A percentile compares a stretch with the other conserved stretches of the same genome.
Conservation (phyloP, 2,113 vertebrate genomes). For the Microtus montanus region DNA sequence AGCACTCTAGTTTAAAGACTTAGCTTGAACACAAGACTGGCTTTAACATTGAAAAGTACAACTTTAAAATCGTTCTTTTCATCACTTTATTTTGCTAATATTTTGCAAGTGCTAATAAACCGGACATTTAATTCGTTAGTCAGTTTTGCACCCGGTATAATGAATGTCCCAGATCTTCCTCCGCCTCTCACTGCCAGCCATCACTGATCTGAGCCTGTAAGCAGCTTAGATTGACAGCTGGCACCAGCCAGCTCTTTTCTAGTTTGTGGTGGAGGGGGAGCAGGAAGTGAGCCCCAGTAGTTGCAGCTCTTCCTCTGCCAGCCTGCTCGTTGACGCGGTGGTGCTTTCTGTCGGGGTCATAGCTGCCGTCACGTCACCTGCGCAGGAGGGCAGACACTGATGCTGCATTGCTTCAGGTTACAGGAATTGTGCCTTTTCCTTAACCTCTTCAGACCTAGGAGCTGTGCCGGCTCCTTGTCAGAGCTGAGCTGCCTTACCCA, state of each 20-base stretch:
- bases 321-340: not conserved
- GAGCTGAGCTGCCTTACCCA: not conserved
- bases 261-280: not conserved
- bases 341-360: not conserved
- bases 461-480: not conserved
- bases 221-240: not conserved
- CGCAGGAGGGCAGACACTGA: not conserved
- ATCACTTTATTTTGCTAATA: not conserved
- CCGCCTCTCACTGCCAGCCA: not conserved
- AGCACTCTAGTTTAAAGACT: constrained; percentile 25
- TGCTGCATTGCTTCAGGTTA: not conserved
- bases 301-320: not conserved
- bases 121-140: not conserved
- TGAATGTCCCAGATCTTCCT: not conserved
- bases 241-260: not conserved
- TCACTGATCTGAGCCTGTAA: not conserved
- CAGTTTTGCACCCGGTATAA: not conserved
- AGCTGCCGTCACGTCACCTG: not conserved
- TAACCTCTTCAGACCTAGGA: not conserved
- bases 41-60: not conserved
- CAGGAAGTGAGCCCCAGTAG: not conserved
- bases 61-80: not conserved
- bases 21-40: not conserved
- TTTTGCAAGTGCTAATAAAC: not conserved
- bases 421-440: constrained; percentile 15